A percentile compares a stretch with the other conserved stretches of the same genome.
Conservation (phyloP, 2,797 vertebrate genomes). For the Acrocephalus scirpaceus region DNA sequence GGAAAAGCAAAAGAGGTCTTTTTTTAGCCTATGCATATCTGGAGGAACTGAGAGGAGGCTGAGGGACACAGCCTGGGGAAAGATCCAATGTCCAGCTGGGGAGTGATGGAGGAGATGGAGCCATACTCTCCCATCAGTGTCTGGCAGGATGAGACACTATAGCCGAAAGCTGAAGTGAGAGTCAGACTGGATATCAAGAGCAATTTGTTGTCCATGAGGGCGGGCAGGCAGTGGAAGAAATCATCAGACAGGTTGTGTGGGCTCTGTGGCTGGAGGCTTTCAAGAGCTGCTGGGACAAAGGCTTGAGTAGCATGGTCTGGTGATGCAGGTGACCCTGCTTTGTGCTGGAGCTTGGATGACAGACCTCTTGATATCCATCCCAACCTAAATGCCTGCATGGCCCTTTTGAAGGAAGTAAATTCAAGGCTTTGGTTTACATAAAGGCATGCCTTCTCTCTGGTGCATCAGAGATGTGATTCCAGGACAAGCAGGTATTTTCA, state of each 20-base stretch:
- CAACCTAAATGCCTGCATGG: not conserved
- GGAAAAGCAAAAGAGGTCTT: not conserved
- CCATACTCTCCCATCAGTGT: fast-evolving
- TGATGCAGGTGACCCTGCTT: not conserved
- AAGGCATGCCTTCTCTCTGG: not conserved
- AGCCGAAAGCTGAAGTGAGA: not conserved
- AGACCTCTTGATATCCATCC: not conserved
- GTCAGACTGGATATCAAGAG: not conserved
- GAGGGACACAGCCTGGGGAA: not conserved
- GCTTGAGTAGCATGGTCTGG: not conserved
- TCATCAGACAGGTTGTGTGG: not conserved
- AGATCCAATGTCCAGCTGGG: not conserved
- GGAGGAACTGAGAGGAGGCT: not conserved
- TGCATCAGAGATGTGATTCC: not conserved
- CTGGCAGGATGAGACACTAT: not conserved
- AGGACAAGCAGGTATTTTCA: not conserved
- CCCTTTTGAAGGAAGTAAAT: not conserved
- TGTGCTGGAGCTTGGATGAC: not conserved
- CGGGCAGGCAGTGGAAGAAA: not conserved
- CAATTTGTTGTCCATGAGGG: not conserved
- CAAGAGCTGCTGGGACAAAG: not conserved
- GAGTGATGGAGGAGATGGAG: not conserved
- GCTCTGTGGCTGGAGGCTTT: not conserved
- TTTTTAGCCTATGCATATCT: not conserved
- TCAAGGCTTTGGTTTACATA: not conserved